phyloP scores from a whole-genome alignment of 2,113 vertebrate species.

The Corythoichthys haematopterus region DNA sequence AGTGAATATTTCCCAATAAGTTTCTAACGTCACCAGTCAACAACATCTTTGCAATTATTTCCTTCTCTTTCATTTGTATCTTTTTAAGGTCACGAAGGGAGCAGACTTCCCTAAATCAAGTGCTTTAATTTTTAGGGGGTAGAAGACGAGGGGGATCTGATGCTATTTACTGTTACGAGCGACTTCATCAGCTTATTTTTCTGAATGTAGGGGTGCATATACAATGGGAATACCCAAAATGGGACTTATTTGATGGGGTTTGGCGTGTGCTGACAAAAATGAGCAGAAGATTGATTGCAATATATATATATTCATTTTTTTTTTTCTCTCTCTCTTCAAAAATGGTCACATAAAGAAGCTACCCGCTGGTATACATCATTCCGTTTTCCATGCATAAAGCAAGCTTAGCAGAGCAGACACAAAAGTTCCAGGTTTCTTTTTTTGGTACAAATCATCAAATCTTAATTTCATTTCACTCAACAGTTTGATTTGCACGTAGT shows the following conservation, averaged over 20 bases:
- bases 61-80: neutral
- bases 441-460: constrained; percentile 45
- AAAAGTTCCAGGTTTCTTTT: constrained; percentile 28
- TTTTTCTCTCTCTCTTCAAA: neutral
- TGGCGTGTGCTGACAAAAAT: constrained; percentile 32
- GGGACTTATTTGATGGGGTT: constrained; percentile 44
- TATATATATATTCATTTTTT: neutral
- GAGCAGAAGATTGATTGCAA: constrained; percentile 6
- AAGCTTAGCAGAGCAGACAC: constrained; percentile 58
- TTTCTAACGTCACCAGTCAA: neutral
- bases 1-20: neutral
- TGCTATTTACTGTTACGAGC: constrained; percentile 59
- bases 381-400: constrained; percentile 51
- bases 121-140: constrained; percentile 47
- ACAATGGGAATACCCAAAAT: constrained; percentile 6
- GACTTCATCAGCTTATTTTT: constrained; percentile 39
- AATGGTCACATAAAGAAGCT: constrained; percentile 32
- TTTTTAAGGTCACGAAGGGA: constrained; percentile 31
- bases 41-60: neutral
- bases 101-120: constrained; percentile 56
- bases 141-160: constrained; percentile 19
- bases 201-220: constrained; percentile 22
- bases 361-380: constrained; percentile 34
- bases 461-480: constrained; percentile 55
- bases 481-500: constrained; percentile 28